Evolutionary conservation across 2,797 vertebrate genomes (phyloP).

Genomic region (Tragelaphus eurycerus): DNA sequence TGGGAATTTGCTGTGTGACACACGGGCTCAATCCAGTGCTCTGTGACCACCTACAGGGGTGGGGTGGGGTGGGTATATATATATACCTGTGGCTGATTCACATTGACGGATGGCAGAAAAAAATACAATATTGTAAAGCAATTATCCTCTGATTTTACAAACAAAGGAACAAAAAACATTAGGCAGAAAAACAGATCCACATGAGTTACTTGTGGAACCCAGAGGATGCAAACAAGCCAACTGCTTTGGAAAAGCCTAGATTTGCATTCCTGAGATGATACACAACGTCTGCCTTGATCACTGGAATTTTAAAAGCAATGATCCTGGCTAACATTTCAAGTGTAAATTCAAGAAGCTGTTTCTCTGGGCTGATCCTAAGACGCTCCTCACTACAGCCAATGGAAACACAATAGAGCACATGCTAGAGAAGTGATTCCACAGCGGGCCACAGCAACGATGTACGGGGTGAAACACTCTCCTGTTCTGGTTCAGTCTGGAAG

Average conservation of each 20-base stretch:
- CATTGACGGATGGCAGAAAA: accelerated
- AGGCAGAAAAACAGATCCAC: not conserved
- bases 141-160: not conserved
- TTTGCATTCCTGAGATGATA: not conserved
- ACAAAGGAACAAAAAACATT: not conserved
- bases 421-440: not conserved
- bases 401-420: not conserved
- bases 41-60: not conserved
- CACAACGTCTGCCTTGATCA: not conserved
- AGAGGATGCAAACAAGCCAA: not conserved
- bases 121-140: not conserved
- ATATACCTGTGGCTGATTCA: not conserved
- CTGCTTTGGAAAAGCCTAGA: not conserved
- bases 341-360: not conserved
- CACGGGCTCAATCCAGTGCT: not conserved
- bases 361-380: not conserved
- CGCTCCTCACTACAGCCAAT: accelerated
- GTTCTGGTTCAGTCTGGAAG: not conserved
- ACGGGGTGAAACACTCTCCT: not conserved
- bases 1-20: not conserved
- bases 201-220: not conserved
- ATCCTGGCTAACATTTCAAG: not conserved
- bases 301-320: not conserved
- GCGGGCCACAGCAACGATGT: not conserved
- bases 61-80: not conserved